These are phyloP conservation scores for Exocentrus adspersus DNA, from an alignment of 2,888 invertebrate species.

Conservation along the genomic window DNA sequence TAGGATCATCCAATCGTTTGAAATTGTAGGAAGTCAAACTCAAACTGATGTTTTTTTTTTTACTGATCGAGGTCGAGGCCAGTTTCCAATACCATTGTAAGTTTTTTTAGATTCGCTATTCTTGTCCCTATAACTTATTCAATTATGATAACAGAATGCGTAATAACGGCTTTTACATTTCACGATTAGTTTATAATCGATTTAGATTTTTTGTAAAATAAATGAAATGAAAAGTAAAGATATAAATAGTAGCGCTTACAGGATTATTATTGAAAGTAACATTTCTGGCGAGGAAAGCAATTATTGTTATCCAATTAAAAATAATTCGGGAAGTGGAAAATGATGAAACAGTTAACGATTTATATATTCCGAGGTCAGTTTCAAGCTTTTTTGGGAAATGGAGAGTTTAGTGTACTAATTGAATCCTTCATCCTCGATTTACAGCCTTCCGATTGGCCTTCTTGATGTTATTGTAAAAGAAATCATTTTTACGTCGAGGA, in stretches of 20 bases:
- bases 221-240: slow-evolving; percentile 13
- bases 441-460: slow-evolving; percentile 7
- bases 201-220: background rate
- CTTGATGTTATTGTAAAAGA: background rate
- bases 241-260: too few species aligned
- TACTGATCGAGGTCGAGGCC: background rate
- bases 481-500: background rate
- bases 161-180: background rate
- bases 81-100: background rate
- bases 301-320: background rate
- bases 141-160: too few species aligned
- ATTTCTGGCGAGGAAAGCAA: background rate
- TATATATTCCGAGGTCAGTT: slow-evolving; percentile 10
- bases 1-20: too few species aligned
- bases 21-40: background rate
- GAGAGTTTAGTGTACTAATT: slow-evolving; percentile 19
- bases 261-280: too few species aligned
- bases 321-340: slow-evolving; percentile 2
- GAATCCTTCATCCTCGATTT: slow-evolving; percentile 19
- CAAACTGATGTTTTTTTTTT: background rate
- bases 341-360: background rate
- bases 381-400: slow-evolving; percentile 20
- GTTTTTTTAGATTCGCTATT: background rate
- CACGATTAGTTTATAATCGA: background rate
- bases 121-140: too few species aligned